Base-by-base conservation (phyloP, 2,113 vertebrate genomes). In the Scalopus aquaticus region DNA sequence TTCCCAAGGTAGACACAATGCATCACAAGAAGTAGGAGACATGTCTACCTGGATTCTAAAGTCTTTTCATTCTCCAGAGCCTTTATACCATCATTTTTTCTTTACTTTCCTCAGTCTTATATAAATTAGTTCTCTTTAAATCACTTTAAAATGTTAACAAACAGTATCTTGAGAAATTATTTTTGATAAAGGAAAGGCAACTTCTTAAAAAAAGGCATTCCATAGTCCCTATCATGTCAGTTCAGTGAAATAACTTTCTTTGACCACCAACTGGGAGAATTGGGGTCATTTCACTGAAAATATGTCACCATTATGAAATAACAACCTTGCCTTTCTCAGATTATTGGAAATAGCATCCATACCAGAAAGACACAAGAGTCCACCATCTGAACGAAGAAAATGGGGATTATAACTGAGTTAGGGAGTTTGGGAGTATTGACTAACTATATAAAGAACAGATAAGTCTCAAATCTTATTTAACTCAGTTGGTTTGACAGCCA, bases 71-170 rank as follows among this genome's bases (percentile, higher is more conserved):
- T 90, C 37, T 82, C 44, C 15, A 80, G 65, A 26, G n/a, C 19
- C 6, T 76, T 93, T n/a, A 65, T 6, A 89, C 44, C 42, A 90
- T n/a, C 81, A 5, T 76, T 77, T 81, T 85, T 24, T 24, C 87
- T 56, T 56, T 24, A 44, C 60, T 89, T 91, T 96, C 83, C 69
- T 80, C 56, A 70, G 26, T 60, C 39, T 82, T 91, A 69, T 64
- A 70, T 83, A 88, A 91, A 90, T 28, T 73, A 19, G 20, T 64
- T 95, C 22, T 93, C 72, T 85, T 88, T 91, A 96, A 91, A 54
- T 89, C 79, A 89, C 73, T 44, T 22, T 67, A 93, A 81, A 84
- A 78, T 62, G 60, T 82, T 92, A 77, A 78, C 93, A 73, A n/a
- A 88, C 81, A 95, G 92, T 73, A 81, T 51, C n/a, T 28, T 58